Conservation (phyloP, 2,113 vertebrate species). For the Rostratula benghalensis region DNA sequence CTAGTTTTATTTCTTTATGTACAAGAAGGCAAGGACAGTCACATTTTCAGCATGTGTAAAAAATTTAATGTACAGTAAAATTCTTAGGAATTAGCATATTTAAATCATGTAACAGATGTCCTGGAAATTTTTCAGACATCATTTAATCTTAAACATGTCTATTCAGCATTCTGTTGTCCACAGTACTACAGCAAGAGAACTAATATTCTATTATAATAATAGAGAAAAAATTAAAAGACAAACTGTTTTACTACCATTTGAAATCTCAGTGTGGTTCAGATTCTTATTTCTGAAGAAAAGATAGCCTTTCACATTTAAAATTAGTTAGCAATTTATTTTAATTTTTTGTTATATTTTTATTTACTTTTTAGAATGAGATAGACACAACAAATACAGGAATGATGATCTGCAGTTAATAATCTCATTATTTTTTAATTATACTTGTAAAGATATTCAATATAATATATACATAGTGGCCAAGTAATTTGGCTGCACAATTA, state of each 20-base stretch:
- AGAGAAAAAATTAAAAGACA: background rate
- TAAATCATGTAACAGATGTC: constrained; percentile 16
- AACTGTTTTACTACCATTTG: background rate
- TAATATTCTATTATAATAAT: background rate
- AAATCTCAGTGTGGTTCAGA: background rate
- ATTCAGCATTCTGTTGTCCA: background rate
- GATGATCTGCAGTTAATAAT: background rate
- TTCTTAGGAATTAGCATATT: background rate
- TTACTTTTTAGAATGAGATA: background rate
- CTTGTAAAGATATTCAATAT: background rate
- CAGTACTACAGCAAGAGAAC: background rate
- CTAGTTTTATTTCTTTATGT: background rate
- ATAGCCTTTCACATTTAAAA: background rate
- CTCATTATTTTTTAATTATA: constrained; percentile 13
- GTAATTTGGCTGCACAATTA: background rate
- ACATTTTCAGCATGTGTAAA: background rate
- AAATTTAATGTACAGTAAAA: background rate
- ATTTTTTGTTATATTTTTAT: background rate
- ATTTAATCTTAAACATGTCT: background rate
- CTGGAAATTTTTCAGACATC: background rate
- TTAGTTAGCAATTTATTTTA: background rate
- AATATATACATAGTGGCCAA: background rate
- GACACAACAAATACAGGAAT: background rate
- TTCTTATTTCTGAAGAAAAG: background rate
- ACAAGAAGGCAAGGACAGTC: background rate